phyloP scores from a whole-genome alignment of 2,888 invertebrate genomes.

The Agapostemon virescens region DNA sequence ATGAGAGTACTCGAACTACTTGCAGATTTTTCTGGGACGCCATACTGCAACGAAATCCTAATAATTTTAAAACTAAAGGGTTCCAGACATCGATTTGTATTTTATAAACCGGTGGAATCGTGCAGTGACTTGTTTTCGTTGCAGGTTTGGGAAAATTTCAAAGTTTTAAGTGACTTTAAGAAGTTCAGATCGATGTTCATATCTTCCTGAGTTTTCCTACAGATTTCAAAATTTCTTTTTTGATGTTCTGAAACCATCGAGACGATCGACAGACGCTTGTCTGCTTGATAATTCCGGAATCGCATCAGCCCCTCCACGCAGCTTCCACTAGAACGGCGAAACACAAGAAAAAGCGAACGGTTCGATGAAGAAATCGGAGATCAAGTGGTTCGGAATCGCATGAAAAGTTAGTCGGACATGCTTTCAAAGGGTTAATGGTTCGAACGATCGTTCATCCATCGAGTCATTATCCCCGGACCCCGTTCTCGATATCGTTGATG shows the following conservation, averaged over 20 bases:
- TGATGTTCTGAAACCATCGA: background rate
- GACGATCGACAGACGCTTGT: background rate
- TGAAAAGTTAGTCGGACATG: conserved; percentile 29
- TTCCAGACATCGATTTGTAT: too few relatives aligned
- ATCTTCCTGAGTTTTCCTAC: too few relatives aligned
- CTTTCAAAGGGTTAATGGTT: conserved; percentile 40
- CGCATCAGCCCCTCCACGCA: background rate
- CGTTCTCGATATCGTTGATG: conserved; percentile 63
- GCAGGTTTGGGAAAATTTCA: too few relatives aligned
- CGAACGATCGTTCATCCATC: conserved; percentile 52
- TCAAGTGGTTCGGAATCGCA: conserved; percentile 37
- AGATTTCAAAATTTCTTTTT: too few relatives aligned
- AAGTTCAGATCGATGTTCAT: too few relatives aligned
- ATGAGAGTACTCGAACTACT: too few relatives aligned
- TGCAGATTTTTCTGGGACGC: too few relatives aligned
- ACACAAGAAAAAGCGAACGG: background rate
- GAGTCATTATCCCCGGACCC: conserved; percentile 57
- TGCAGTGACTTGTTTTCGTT: too few relatives aligned
- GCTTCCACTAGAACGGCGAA: background rate
- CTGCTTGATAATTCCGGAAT: background rate
- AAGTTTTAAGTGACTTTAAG: too few relatives aligned
- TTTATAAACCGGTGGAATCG: too few relatives aligned
- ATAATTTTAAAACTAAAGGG: too few relatives aligned
- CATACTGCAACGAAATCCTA: too few relatives aligned
- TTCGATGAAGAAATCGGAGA: background rate